Conservation (phyloP, 2,113 vertebrate genomes). For the Rhadina sibilatrix region DNA sequence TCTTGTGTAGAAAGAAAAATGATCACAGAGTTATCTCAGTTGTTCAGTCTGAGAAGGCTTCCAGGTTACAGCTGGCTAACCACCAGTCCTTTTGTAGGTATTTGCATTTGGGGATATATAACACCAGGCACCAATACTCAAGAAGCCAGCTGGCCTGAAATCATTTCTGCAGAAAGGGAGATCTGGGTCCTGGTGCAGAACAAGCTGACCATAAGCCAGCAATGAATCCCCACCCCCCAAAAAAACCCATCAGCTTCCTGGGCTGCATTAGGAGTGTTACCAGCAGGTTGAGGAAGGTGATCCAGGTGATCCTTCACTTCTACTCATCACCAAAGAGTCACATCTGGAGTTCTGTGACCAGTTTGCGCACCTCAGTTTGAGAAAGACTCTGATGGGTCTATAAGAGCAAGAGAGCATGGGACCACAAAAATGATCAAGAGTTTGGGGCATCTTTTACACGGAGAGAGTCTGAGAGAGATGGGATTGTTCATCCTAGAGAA, state of each 20-base stretch:
- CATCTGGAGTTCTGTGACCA: not conserved
- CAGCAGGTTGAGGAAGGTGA: not conserved
- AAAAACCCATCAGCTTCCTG: not conserved
- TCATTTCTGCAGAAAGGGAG: not conserved
- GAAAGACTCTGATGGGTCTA: not conserved
- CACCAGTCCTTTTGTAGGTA: not conserved
- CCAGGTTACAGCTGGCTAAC: not conserved
- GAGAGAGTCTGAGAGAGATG: not conserved
- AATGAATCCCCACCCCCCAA: not conserved
- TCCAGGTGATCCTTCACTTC: not conserved
- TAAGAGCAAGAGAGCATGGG: rapidly evolving
- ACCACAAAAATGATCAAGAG: not conserved
- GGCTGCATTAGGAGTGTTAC: not conserved
- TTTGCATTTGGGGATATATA: not conserved
- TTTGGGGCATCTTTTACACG: not conserved
- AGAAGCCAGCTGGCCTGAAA: not conserved
- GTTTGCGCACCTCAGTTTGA: not conserved
- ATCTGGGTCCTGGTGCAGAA: not conserved
- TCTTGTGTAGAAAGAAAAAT: not conserved
- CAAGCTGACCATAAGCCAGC: not conserved
- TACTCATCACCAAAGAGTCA: not conserved
- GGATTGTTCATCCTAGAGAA: not conserved
- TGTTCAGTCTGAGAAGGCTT: not conserved
- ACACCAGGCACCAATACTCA: not conserved
- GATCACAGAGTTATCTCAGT: not conserved